Conservation (phyloP, 30 jellyfish, hydroid and myxozoan genomes). For the Mastigias papua region DNA sequence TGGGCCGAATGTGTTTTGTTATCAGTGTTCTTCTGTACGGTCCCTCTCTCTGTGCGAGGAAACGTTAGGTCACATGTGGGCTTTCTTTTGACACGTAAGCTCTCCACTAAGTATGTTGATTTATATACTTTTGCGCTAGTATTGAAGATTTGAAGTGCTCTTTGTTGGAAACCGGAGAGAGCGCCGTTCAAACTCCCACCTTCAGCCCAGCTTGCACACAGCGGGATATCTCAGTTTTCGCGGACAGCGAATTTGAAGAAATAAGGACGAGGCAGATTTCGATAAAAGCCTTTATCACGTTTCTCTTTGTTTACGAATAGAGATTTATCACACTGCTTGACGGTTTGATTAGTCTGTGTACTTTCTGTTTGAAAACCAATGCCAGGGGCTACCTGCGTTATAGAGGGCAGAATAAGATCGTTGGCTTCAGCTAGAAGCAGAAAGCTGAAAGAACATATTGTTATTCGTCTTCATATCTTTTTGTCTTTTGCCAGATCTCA, state of each 20-base stretch:
- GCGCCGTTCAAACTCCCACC: slow-evolving; percentile 5
- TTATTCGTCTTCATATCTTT: too few species aligned
- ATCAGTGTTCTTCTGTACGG: too few species aligned
- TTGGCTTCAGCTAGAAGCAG: too few species aligned
- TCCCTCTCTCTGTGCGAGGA: slow-evolving; percentile 2
- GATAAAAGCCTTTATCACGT: not conserved
- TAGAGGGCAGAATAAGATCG: too few species aligned
- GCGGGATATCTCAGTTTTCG: not conserved
- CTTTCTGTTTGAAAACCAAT: not conserved
- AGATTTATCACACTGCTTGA: not conserved
- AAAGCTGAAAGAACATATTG: too few species aligned
- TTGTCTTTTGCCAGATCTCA: too few species aligned
- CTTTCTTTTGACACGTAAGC: not conserved
- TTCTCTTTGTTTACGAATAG: not conserved
- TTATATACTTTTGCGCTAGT: not conserved
- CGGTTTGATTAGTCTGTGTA: not conserved
- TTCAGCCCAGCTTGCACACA: not conserved
- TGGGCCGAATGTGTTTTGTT: too few species aligned
- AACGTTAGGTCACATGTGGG: slow-evolving; percentile 4
- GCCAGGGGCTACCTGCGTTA: too few species aligned
- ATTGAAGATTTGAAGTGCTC: not conserved
- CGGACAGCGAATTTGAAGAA: not conserved
- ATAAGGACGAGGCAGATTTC: not conserved
- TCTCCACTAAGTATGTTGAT: not conserved
- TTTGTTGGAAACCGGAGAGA: not conserved